Evolutionary conservation across 2,888 invertebrate species (phyloP), one percentile per base, ranked within the genome.

Genomic region (Dryomyza anilis): DNA sequence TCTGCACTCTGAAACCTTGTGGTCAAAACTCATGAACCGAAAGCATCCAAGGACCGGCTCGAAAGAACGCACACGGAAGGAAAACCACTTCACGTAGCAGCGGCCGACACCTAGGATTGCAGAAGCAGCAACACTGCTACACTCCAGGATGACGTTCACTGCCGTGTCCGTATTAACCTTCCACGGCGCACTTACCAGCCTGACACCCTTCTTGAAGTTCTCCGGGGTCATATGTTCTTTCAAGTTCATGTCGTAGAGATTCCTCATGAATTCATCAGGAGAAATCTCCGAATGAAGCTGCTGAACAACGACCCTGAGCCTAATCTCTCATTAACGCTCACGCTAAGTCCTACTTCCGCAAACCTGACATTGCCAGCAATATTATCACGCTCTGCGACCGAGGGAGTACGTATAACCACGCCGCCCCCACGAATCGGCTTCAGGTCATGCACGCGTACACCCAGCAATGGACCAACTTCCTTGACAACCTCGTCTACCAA

Each of bases 391-490:
- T 69, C 69, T 12, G 46, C 53, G 2, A 55, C 63, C 1, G 69
- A 69, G 1, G 63, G 67, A 2, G 69, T 68, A 16, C 69, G 64
- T 45, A 70, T 67, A 2, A 67, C 27, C 5, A 63, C 68, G 3
- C 67, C 59, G 1, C 70, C 70, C 2, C 57, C 48, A 12, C 53
- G 39, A 2, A 68, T 14, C 6, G 59, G 45, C 23, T 43, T 50
- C 2, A 59, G 25, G 1, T 60, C 45, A n/a, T 60, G 21, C 0
- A 55, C 33, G 2, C 64, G 30, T 10, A 60, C 59, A 7, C 55
- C 59, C 5, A 64, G 25, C 1, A 55, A 33, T 10, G 64, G 64
- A 2, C 45, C 45, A 7, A 64, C 55, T 33, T 59, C 45, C 21
- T 59, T 33, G 8, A 64, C 30, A 1, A 64, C 55, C 53, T 64